Evolutionary conservation across 2,797 vertebrate genomes (phyloP).

Genomic region (Austrolebias charrua): DNA sequence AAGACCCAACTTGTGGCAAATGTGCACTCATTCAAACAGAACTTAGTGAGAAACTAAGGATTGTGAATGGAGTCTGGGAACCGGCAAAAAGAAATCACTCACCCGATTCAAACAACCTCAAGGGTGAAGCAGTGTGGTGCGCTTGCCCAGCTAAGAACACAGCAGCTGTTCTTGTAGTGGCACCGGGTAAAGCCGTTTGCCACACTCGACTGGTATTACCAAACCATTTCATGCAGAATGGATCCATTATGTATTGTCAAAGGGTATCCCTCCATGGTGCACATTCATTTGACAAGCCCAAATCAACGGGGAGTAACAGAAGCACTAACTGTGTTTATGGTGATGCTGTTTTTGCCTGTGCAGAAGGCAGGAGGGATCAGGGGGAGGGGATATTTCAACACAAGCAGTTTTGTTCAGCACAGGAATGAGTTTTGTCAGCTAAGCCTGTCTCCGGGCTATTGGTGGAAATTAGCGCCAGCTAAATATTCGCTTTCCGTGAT

Average conservation of each 20-base stretch:
- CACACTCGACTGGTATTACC: conserved; percentile 80
- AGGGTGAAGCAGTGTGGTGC: conserved; percentile 73
- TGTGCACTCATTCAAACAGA: conserved; percentile 77
- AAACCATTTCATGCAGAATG: conserved; percentile 79
- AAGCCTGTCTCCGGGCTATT: conserved; percentile 84
- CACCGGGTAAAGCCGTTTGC: conserved; percentile 75
- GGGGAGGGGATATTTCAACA: conserved; percentile 72
- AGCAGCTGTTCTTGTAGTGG: conserved; percentile 79
- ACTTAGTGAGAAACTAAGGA: conserved; percentile 69
- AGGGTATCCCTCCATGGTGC: conserved; percentile 75
- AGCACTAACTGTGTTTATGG: conserved; percentile 80
- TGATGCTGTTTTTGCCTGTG: conserved; percentile 73
- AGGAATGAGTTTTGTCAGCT: conserved; percentile 85
- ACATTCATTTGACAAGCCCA: conserved; percentile 81
- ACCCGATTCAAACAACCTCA: conserved; percentile 78
- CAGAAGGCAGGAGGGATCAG: conserved; percentile 69
- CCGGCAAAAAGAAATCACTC: conserved; percentile 75
- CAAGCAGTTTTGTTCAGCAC: conserved; percentile 78
- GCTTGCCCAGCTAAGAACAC: conserved; percentile 72
- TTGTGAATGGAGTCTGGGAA: conserved; percentile 74
- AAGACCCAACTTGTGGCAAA: conserved; percentile 73
- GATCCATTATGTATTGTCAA: conserved; percentile 79
- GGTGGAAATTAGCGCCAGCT: conserved; percentile 83
- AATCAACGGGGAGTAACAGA: conserved; percentile 76
- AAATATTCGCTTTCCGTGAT: conserved; percentile 84